Percentiles rank a stretch among this genome's conserved stretches.
Conservation (phyloP, 2,797 vertebrate genomes). For the Lithobates sylvaticus region DNA sequence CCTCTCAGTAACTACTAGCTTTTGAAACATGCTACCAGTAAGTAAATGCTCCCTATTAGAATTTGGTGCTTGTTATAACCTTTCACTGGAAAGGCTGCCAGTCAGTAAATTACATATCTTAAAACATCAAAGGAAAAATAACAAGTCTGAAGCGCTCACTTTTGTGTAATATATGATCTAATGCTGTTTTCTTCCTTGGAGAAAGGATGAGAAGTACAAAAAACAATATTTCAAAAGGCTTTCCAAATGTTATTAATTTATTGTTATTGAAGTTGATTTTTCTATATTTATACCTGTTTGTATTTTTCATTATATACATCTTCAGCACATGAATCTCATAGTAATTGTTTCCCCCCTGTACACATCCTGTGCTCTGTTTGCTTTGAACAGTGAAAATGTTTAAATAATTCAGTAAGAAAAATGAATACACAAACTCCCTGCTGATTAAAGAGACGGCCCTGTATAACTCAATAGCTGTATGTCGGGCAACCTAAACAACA, state of each 20-base stretch:
- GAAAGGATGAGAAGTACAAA: background rate
- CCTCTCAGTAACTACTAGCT: too few species aligned
- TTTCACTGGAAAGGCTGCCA: too few species aligned
- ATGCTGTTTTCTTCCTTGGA: background rate
- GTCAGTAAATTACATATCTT: too few species aligned
- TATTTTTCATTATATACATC: background rate
- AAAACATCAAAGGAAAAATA: too few species aligned
- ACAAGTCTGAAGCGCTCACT: background rate
- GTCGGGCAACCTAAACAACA: background rate
- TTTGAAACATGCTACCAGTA: too few species aligned
- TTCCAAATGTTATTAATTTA: background rate
- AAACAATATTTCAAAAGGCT: background rate
- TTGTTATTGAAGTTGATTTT: background rate
- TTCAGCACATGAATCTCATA: background rate
- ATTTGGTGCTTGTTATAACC: too few species aligned
- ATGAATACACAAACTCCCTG: background rate
- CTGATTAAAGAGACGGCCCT: background rate
- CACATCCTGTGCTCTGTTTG: background rate
- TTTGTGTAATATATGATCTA: background rate
- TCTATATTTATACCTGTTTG: background rate
- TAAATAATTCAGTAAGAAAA: conserved; percentile 10
- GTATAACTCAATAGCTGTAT: background rate
- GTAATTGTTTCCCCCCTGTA: background rate
- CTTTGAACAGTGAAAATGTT: background rate
- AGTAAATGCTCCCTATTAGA: too few species aligned